Conservation (phyloP, 2,113 vertebrate species). For the Trematomus loennbergii region DNA sequence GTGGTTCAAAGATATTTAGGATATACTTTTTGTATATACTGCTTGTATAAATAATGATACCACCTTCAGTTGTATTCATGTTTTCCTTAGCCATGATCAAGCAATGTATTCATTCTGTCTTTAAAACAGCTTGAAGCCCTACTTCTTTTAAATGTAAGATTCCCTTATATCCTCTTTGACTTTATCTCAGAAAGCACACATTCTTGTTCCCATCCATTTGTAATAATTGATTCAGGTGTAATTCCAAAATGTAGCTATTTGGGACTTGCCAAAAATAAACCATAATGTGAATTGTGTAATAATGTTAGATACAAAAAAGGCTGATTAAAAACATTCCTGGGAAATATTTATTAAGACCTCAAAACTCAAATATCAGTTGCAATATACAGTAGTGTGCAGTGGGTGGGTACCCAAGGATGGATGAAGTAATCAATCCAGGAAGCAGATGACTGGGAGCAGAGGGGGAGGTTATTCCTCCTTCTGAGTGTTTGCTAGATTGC, state of each 20-base stretch:
- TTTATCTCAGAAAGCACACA: background rate
- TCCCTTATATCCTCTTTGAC: background rate
- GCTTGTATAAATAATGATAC: background rate
- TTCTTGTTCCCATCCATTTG: background rate
- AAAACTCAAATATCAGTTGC: background rate
- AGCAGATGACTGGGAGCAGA: background rate
- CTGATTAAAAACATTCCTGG: too few species aligned
- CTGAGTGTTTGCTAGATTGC: slow-evolving; percentile 44
- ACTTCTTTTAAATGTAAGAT: background rate
- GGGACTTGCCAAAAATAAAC: background rate
- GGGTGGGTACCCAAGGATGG: background rate
- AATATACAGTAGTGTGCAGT: background rate
- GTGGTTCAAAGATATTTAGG: background rate
- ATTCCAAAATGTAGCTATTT: background rate
- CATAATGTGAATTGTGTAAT: too few species aligned
- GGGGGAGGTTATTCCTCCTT: background rate
- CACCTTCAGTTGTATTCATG: background rate
- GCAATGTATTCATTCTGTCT: background rate
- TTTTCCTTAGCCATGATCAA: background rate
- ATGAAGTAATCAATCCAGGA: background rate
- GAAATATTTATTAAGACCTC: background rate
- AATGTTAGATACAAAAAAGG: too few species aligned
- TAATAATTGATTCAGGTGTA: background rate
- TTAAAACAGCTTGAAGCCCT: background rate
- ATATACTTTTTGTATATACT: background rate